These are phyloP conservation scores for Brachyalestes nurse DNA, from an alignment of 2,797 vertebrate species.

Conservation along the genomic window DNA sequence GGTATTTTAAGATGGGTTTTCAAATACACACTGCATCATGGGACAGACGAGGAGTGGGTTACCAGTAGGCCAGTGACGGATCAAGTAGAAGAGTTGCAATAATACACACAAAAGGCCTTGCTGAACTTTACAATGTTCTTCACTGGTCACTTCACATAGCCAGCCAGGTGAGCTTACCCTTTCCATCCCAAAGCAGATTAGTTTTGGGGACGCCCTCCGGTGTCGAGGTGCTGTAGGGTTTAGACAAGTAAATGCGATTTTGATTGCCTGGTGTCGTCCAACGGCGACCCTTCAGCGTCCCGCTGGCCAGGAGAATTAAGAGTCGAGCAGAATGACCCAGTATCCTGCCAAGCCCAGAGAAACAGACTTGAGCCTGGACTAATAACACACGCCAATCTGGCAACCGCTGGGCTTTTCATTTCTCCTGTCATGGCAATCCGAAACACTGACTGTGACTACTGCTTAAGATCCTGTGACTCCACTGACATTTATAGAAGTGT, in stretches of 20 bases:
- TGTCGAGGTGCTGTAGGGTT: slow-evolving; percentile 60
- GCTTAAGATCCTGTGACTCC: slow-evolving; percentile 36
- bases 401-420: slow-evolving; percentile 58
- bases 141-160: slow-evolving; percentile 57
- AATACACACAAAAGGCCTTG: slow-evolving; percentile 49
- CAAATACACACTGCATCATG: background rate
- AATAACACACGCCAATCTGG: slow-evolving; percentile 52
- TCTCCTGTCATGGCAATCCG: slow-evolving; percentile 25
- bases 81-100: slow-evolving; percentile 52
- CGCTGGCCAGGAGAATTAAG: slow-evolving; percentile 61
- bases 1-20: background rate
- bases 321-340: slow-evolving; percentile 50
- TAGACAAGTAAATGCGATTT: slow-evolving; percentile 67
- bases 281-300: slow-evolving; percentile 55
- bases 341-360: slow-evolving; percentile 35
- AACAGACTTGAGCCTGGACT: slow-evolving; percentile 29
- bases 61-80: slow-evolving; percentile 30
- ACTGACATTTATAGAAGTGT: slow-evolving; percentile 49
- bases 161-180: slow-evolving; percentile 55
- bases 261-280: slow-evolving; percentile 65
- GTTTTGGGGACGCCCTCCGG: slow-evolving; percentile 62
- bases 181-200: slow-evolving; percentile 60
- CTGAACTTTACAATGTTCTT: slow-evolving; percentile 56
- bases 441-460: slow-evolving; percentile 41
- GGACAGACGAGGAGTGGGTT: slow-evolving; percentile 3